Base-by-base conservation (phyloP, 2,888 invertebrate species). In the Drosophila peninsularis region DNA sequence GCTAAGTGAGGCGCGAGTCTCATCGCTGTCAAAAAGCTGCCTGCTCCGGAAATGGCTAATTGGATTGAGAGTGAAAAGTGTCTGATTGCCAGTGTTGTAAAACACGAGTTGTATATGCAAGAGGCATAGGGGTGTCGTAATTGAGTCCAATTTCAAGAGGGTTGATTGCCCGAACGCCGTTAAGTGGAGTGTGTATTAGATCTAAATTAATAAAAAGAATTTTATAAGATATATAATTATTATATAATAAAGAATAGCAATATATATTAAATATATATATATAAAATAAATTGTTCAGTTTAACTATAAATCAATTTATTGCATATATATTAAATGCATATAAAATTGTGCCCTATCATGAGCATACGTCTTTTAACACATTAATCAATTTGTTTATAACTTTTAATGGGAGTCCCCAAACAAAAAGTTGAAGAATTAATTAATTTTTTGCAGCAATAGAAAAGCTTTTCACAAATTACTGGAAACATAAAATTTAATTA, bases 21-120 rank as follows among this genome's bases (percentile, higher is more conserved):
- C 61, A 63, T 36, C 37, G 63, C 64, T 72, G 72, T 69, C 82
- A 67, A 75, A 85, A 83, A 81, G 84, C 84, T 75, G 79, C 54
- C 60, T 82, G 80, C 72, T 72, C 81, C 88, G 82, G 82, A 83
- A 83, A 78, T 71, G 68, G 69, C 83, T 88, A 86, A 88, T 83
- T 83, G 77, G 86, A 75, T 62, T 69, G 60, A 56, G 58, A 55
- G 78, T 61, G 63, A 63, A 54, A 78, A 61, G 62, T 54, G 55
- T 73, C 52, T 73, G 78, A 73, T 69, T 62, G 54, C 49, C 19
- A 65, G 75, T 66, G 62, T 64, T 71, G 84, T 56, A 66, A 50
- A 74, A 69, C 63, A 64, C 45, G 27, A 19, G 47, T 36, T 36
- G 10, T 34, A 3, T 41, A 5, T 42, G 39, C n/a, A 10, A 36